phyloP scores from a whole-genome alignment of 2,888 invertebrate genomes.

The Cylindroiulus punctatus region DNA sequence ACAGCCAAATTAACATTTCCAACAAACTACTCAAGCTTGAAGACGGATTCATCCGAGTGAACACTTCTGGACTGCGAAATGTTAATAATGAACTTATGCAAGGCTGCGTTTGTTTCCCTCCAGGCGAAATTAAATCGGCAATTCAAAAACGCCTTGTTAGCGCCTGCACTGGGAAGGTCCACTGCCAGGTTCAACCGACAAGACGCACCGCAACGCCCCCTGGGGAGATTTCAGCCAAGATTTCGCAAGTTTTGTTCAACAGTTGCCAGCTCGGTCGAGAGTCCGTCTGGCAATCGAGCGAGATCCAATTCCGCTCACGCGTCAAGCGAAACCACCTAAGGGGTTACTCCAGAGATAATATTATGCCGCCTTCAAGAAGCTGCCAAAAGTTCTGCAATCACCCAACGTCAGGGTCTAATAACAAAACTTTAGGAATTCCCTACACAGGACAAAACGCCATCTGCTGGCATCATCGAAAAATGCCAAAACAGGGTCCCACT shows the following conservation, averaged over 20 bases:
- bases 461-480: too few relatives aligned
- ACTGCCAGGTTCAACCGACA: background rate
- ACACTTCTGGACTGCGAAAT: conserved; percentile 36
- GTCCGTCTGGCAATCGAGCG: background rate
- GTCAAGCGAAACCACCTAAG: background rate
- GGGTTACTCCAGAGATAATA: background rate
- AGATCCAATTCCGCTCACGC: conserved; percentile 14
- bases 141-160: conserved; percentile 34
- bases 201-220: background rate
- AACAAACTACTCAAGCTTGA: conserved; percentile 49
- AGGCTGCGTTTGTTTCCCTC: conserved; percentile 12
- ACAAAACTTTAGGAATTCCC: background rate
- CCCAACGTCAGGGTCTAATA: background rate
- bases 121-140: conserved; percentile 25
- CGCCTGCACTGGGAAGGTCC: background rate
- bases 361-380: background rate
- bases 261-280: background rate
- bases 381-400: background rate
- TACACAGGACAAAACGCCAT: too few relatives aligned
- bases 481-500: too few relatives aligned
- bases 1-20: conserved; percentile 47
- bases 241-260: background rate
- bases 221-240: background rate
- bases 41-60: conserved; percentile 44
- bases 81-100: conserved; percentile 34